Base-by-base conservation (phyloP, 2,113 vertebrate genomes). In the Anhinga anhinga region DNA sequence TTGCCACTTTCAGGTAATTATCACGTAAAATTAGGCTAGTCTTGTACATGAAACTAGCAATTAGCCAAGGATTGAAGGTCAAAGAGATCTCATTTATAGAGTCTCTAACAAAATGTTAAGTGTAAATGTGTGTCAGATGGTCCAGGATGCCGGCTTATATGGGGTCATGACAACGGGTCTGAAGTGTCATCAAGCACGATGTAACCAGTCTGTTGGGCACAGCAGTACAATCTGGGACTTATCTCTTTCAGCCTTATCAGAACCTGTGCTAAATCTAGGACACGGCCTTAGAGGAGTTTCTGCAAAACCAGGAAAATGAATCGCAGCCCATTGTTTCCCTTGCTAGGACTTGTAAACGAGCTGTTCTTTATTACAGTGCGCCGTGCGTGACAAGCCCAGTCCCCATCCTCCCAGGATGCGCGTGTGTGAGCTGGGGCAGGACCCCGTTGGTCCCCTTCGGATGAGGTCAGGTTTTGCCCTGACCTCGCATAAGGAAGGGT, bases 81-180 rank as follows among this genome's bases (percentile, higher is more conserved):
- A 98, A 98, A 96, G 97, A 98, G 98, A 98, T 97, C 98, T 98
- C 98, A 97, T 98, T 98, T 98, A 98, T 98, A 92, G 98, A 98
- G 98, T 98, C 97, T 95, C 98, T 98, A 98, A 97, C 98, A 98
- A 98, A 98, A 98, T 98, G 98, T 98, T 98, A 99, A 99, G 99
- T 99, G 99, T 98, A 99, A 99, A 99, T 98, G 98, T 98, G 99
- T 99, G 99, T 99, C 99, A 99, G 99, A 99, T 99, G 99, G 99
- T 98, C 98, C 98, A 97, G 98, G 97, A 97, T 98, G 98, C 98
- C 84, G 98, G 98, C 98, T 99, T 99, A 98, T 98, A 97, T 12
- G 49, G 96, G 98, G 98, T 98, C 97, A 90, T 85, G 90, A 97
- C 92, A 69, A 97, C 56, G 88, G 95, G 97, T 93, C 97, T 97